Evolutionary conservation across 2,797 vertebrate species (phyloP).

Genomic region (Tadarida brasiliensis): DNA sequence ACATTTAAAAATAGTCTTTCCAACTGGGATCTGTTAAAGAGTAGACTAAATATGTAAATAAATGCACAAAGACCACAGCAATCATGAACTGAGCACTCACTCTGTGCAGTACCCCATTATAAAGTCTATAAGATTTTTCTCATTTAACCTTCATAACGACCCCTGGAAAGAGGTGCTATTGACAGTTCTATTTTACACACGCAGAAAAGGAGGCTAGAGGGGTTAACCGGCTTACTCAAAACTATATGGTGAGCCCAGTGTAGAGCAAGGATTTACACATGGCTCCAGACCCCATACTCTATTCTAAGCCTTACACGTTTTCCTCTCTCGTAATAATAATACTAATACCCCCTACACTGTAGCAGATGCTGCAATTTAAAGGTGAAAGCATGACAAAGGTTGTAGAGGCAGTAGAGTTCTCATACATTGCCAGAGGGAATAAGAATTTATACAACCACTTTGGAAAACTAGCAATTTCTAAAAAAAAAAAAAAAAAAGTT

Average conservation of each 20-base stretch:
- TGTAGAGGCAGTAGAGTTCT: neutral
- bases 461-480: neutral
- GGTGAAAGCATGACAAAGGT: neutral
- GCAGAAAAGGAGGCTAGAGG: neutral
- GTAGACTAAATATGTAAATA: neutral
- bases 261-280: neutral
- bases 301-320: neutral
- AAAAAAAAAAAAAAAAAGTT: no score
- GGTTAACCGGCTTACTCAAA: neutral
- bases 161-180: neutral
- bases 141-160: neutral
- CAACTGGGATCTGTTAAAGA: neutral
- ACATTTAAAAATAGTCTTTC: neutral
- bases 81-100: neutral
- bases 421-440: neutral
- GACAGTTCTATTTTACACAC: neutral
- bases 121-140: neutral
- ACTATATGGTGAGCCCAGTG: neutral
- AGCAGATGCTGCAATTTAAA: neutral
- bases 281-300: neutral
- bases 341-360: neutral
- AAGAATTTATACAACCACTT: neutral
- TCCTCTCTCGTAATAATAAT: neutral
- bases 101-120: no score
- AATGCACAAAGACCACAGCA: neutral